These are phyloP conservation scores for Megalops cyprinoides DNA, from an alignment of 2,797 vertebrate species.

Conservation along the genomic window DNA sequence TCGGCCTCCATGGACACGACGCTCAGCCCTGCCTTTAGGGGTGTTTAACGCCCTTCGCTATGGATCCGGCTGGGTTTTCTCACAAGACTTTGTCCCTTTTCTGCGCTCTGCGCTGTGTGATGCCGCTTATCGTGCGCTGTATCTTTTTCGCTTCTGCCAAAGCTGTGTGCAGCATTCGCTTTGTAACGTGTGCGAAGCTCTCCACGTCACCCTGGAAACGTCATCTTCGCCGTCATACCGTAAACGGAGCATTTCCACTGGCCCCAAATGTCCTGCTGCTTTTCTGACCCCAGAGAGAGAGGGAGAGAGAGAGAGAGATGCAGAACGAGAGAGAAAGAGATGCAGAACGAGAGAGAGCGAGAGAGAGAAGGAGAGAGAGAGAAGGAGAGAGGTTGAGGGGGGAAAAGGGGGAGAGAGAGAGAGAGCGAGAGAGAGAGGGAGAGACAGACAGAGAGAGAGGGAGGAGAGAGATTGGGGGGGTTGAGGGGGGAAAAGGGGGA, in stretches of 20 bases:
- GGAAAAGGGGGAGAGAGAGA: too few species aligned
- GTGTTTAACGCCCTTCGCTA: constrained; percentile 39
- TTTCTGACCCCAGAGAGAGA: not conserved
- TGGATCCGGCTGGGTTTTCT: not conserved
- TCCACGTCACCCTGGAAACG: not conserved
- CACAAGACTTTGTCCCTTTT: not conserved
- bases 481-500: too few species aligned
- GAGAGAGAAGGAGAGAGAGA: too few species aligned
- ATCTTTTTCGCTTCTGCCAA: too few species aligned
- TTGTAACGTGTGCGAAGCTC: not conserved
- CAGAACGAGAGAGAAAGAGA: too few species aligned
- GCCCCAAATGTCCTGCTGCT: not conserved
- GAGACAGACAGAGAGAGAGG: too few species aligned
- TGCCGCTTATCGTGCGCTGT: not conserved
- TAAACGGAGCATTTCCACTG: not conserved
- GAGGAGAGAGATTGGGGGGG: too few species aligned
- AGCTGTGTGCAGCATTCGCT: not conserved
- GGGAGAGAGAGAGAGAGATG: not conserved
- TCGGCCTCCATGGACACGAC: constrained; percentile 16
- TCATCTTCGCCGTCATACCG: not conserved
- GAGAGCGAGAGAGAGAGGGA: too few species aligned
- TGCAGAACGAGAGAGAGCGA: too few species aligned
- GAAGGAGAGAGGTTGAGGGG: too few species aligned
- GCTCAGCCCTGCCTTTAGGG: constrained; percentile 23
- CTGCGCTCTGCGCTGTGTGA: not conserved